A percentile compares a stretch with the other conserved stretches of the same genome.
Evolutionary conservation across 2,888 invertebrate species (phyloP).

Genomic region (Anagyrus pseudococci): DNA sequence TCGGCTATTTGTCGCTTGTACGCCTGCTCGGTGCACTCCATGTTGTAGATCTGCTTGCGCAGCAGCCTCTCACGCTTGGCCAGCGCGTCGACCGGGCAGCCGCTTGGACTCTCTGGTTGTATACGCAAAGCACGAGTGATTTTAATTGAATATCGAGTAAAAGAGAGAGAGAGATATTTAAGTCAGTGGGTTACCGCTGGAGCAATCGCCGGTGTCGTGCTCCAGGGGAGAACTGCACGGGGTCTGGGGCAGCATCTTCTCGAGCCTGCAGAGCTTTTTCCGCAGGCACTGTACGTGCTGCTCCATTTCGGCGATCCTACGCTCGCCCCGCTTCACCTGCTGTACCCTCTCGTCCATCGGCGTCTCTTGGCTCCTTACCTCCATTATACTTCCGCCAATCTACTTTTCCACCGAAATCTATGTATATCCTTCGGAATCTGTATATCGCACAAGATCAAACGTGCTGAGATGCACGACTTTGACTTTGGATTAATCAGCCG

Average conservation of each 20-base stretch:
- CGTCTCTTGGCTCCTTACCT: background rate
- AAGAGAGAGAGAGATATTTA: too few species aligned
- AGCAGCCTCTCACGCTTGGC: conserved; percentile 36
- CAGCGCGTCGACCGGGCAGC: conserved; percentile 13
- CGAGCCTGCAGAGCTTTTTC: conserved; percentile 31
- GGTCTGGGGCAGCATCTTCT: conserved; percentile 12
- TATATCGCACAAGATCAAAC: too few species aligned
- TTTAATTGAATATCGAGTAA: too few species aligned
- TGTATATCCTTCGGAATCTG: too few species aligned
- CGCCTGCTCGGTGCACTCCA: conserved; percentile 36
- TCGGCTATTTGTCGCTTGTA: conserved; percentile 25
- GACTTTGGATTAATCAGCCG: too few species aligned
- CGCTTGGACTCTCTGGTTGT: too few species aligned
- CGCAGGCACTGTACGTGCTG: conserved; percentile 33
- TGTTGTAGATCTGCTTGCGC: conserved; percentile 37
- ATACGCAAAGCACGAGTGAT: too few species aligned
- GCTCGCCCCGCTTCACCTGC: conserved; percentile 19
- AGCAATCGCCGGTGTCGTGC: background rate
- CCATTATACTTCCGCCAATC: background rate
- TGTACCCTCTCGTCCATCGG: background rate
- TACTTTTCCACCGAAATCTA: background rate
- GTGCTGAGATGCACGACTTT: too few species aligned
- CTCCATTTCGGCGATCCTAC: conserved; percentile 40
- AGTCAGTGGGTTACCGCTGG: too few species aligned
- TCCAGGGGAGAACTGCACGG: background rate